Base-by-base conservation (phyloP, 2,797 vertebrate genomes). In the Syngnathus rostellatus region DNA sequence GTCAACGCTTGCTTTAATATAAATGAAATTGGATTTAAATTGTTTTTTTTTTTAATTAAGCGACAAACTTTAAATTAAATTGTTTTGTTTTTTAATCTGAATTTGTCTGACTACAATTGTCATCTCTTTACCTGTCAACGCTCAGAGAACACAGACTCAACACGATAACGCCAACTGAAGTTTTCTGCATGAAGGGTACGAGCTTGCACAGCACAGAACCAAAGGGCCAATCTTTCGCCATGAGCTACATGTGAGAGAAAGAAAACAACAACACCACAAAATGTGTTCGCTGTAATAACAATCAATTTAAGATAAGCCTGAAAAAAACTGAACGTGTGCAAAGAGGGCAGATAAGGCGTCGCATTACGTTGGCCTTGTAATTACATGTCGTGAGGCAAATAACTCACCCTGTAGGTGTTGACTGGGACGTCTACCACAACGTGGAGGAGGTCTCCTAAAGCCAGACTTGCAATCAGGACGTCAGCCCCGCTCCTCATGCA, bases 121-220 rank as follows among this genome's bases (percentile, higher is more conserved):
- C 10, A 23, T 21, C 10, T 41, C 10, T 76, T 74, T 81, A 96
- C 95, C 95, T 95, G 84, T 96, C 96, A 82, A 97, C 93, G 77
- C 94, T 97, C 73, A 97, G 85, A 59, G 94, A 94, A 60, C 94
- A 97, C 41, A 98, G 89, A 73, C 95, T 97, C 80, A 98, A 68
- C 71, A 94, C 94, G 0, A 94, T 97, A 80, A 98, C 94, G 66
- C 96, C 96, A 71, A 97, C 94, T 0, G 94, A 95, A 5, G 92
- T 92, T 79, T 98, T 98, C 85, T 97, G 96, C 72, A 98, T 90
- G 86, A 98, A 98, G 57, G 95, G 95, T 40, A 98, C 90, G 21
- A 97, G 87, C 88, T 98, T 98, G 83, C 95, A 98, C 86, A 97
- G 80, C 72, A 86, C 88, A 0, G 89, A 87, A 71, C 95, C 96